These are phyloP conservation scores for Bubo bubo DNA, from an alignment of 2,113 vertebrate genomes.

Conservation along the genomic window DNA sequence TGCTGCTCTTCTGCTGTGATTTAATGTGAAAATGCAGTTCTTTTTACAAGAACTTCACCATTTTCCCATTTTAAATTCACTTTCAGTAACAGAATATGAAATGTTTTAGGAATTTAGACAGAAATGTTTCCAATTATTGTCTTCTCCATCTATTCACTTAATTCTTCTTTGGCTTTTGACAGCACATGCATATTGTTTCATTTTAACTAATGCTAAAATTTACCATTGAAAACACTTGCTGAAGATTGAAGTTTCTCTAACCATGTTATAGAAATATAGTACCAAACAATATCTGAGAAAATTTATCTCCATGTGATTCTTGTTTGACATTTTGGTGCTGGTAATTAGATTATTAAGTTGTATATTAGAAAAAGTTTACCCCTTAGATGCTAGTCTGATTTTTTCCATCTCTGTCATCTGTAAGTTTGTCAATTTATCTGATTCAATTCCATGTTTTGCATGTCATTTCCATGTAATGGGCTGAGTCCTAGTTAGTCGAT, in stretches of 20 bases:
- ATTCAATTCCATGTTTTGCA: background rate
- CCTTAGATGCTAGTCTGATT: background rate
- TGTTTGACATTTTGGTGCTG: background rate
- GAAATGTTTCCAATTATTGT: background rate
- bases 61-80: background rate
- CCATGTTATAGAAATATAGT: background rate
- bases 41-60: background rate
- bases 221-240: background rate
- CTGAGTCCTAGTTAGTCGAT: background rate
- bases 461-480: background rate
- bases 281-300: background rate
- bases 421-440: background rate
- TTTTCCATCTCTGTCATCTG: background rate
- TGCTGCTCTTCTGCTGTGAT: background rate
- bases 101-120: background rate
- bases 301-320: background rate
- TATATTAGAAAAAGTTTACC: background rate
- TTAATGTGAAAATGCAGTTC: background rate
- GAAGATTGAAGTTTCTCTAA: background rate
- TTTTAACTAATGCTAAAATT: background rate
- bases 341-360: background rate
- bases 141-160: background rate
- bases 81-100: background rate
- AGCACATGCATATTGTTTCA: background rate
- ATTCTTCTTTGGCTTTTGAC: background rate